These are phyloP conservation scores for Trisateles emortualis DNA, from an alignment of 2,888 invertebrate genomes.

Conservation along the genomic window DNA sequence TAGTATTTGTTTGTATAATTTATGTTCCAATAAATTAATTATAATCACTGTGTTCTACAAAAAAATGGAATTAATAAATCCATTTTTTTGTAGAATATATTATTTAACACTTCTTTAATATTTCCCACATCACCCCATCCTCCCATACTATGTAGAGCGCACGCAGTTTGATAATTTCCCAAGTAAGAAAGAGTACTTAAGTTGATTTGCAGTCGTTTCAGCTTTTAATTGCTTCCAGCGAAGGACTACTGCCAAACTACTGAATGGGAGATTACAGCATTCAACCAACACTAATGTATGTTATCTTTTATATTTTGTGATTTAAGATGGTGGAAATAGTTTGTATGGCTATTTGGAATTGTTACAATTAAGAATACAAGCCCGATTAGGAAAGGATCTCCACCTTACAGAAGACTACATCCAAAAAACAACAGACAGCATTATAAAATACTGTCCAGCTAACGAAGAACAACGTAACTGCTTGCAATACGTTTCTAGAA, in stretches of 20 bases:
- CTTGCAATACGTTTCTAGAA: too few species aligned
- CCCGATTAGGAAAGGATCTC: too few species aligned
- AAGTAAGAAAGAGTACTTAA: conserved; percentile 33
- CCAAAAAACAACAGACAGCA: too few species aligned
- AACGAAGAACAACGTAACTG: too few species aligned
- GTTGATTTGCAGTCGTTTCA: conserved; percentile 33
- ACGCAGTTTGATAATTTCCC: conserved; percentile 9
- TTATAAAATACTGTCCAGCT: too few species aligned
- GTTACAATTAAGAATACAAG: too few species aligned
- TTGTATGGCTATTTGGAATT: not conserved
- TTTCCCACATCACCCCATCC: not conserved
- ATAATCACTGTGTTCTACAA: too few species aligned
- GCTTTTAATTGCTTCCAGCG: conserved; percentile 25
- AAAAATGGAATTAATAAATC: too few species aligned
- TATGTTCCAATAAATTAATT: too few species aligned
- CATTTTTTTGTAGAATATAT: too few species aligned
- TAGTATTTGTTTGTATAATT: too few species aligned
- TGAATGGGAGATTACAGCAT: conserved; percentile 15
- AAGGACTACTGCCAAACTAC: conserved; percentile 21
- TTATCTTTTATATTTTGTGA: not conserved
- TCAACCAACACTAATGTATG: not conserved
- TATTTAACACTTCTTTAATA: not conserved
- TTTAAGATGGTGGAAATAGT: not conserved
- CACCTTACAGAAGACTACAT: too few species aligned
- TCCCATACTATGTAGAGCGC: conserved; percentile 2